A percentile compares a stretch with the other conserved stretches of the same genome.
Conservation (phyloP, 2,113 vertebrate genomes). For the Cynopterus brachyotis region DNA sequence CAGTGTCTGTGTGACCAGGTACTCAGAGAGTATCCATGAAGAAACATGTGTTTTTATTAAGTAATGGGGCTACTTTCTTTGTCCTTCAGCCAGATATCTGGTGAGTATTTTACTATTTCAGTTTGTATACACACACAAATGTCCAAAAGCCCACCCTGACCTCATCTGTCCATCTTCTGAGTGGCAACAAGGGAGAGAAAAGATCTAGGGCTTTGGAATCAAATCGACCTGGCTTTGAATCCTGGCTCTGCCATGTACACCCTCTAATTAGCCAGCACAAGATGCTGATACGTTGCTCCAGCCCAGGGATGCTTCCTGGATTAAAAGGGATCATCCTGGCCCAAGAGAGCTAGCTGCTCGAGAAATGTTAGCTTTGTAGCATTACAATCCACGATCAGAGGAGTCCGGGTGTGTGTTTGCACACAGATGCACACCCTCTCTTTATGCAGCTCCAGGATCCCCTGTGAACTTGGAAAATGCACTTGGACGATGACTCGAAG, state of each 20-base stretch:
- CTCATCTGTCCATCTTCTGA: background rate
- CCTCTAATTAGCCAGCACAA: background rate
- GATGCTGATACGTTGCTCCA: background rate
- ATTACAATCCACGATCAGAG: background rate
- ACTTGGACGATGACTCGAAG: background rate
- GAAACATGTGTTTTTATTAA: background rate
- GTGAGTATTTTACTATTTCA: background rate
- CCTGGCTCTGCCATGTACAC: background rate
- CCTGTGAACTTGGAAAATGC: background rate
- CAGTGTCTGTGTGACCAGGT: background rate
- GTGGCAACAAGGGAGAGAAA: background rate
- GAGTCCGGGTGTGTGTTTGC: background rate
- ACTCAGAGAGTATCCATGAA: background rate
- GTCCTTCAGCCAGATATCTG: background rate
- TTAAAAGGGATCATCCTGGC: background rate
- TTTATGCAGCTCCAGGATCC: background rate
- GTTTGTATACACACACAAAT: background rate
- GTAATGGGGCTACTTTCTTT: background rate
- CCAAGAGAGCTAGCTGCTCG: background rate
- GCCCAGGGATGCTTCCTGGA: background rate
- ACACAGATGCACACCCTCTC: background rate
- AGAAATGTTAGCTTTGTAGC: background rate
- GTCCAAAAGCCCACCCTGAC: background rate
- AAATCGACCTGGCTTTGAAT: background rate
- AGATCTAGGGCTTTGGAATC: background rate